Evolutionary conservation across 2,797 vertebrate genomes (phyloP).

Genomic region (Sebastes hubbsi): DNA sequence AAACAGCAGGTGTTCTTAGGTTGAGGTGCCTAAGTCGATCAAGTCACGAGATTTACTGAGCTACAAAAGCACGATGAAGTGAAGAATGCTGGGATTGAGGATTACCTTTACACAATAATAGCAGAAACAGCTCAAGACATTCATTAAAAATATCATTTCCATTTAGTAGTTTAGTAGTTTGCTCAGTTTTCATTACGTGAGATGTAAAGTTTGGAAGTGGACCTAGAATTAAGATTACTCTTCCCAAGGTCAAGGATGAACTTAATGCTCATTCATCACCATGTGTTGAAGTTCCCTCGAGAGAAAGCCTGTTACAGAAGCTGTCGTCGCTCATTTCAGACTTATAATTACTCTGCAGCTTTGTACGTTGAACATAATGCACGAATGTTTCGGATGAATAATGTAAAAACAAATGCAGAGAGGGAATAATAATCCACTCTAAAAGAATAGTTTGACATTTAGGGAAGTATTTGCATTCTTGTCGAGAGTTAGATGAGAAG

Average conservation of each 20-base stretch:
- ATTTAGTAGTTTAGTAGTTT: neutral
- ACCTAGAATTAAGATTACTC: neutral
- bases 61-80: slow-evolving; percentile 25
- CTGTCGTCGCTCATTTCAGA: slow-evolving; percentile 19
- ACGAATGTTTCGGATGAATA: neutral
- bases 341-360: neutral
- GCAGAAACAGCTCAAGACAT: slow-evolving; percentile 22
- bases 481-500: too few relatives aligned
- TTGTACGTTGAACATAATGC: neutral
- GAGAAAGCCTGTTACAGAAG: neutral
- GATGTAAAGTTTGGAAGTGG: neutral
- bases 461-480: too few relatives aligned
- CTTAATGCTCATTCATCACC: neutral
- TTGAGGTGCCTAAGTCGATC: slow-evolving; percentile 4
- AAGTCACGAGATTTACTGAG: slow-evolving; percentile 5
- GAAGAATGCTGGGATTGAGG: neutral
- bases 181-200: neutral
- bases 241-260: slow-evolving; percentile 11
- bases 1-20: slow-evolving; percentile 37
- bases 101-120: neutral
- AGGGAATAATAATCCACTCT: neutral
- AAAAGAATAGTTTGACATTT: neutral
- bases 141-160: neutral
- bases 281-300: neutral
- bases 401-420: neutral